phyloP scores from a whole-genome alignment of 2,888 invertebrate species.

The Bombylius major region DNA sequence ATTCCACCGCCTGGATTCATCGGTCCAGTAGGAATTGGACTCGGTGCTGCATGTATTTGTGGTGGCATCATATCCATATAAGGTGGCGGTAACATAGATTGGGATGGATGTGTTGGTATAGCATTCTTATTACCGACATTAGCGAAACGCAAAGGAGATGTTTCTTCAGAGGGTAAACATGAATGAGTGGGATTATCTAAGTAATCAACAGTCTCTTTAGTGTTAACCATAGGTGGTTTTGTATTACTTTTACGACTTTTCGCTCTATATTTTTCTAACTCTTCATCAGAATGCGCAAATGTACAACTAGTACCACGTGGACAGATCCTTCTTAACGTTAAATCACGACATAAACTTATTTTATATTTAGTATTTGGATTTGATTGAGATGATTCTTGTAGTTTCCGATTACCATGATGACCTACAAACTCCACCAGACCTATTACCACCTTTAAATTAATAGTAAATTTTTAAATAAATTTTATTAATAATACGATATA shows the following conservation, averaged over 20 bases:
- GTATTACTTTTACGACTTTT: constrained; percentile 47
- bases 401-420: constrained; percentile 56
- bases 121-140: constrained; percentile 16
- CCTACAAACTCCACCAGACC: constrained; percentile 67
- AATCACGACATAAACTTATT: constrained; percentile 80
- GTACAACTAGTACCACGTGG: constrained; percentile 79
- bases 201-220: constrained; percentile 21
- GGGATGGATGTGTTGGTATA: constrained; percentile 11
- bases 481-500: not conserved
- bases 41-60: constrained; percentile 10
- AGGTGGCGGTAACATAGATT: constrained; percentile 8
- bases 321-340: constrained; percentile 65
- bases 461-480: too few relatives aligned
- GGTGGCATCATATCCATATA: constrained; percentile 17
- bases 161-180: constrained; percentile 22
- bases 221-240: constrained; percentile 21
- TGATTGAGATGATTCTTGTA: constrained; percentile 44
- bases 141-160: constrained; percentile 27
- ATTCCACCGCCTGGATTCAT: constrained; percentile 8
- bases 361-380: constrained; percentile 66
- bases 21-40: constrained; percentile 10
- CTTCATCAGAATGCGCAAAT: constrained; percentile 85
- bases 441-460: constrained; percentile 44
- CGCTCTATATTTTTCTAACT: constrained; percentile 66
- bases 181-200: constrained; percentile 16